Percentiles rank a stretch among this genome's conserved stretches.
phyloP scores from a whole-genome alignment of 2,888 invertebrate genomes.

The Drosophila neotestacea region DNA sequence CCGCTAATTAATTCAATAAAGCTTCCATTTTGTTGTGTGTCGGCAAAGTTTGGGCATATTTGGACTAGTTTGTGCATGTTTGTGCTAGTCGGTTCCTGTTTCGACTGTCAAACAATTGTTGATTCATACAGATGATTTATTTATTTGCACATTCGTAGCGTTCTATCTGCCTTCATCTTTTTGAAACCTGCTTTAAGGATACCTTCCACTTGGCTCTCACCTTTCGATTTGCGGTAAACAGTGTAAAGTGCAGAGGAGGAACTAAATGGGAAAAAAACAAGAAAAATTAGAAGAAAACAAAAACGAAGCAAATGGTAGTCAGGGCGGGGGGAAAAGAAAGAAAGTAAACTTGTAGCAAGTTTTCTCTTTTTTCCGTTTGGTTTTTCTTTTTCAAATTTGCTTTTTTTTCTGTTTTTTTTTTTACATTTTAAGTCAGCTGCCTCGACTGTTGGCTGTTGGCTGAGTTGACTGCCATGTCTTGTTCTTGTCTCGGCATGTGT shows the following conservation, averaged over 20 bases:
- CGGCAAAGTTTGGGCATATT: conserved; percentile 7
- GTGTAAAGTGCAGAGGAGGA: conserved; percentile 3
- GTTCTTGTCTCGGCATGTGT: conserved; percentile 72
- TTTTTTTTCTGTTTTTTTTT: conserved; percentile 23
- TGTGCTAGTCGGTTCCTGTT: conserved; percentile 2
- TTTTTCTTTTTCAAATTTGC: conserved; percentile 23
- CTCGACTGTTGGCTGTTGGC: conserved; percentile 36
- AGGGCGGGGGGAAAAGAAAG: conserved; percentile 23
- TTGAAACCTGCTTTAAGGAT: conserved; percentile 24
- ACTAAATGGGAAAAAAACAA: conserved; percentile 37
- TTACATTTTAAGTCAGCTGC: conserved; percentile 48
- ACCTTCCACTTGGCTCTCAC: not conserved
- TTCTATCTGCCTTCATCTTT: not conserved
- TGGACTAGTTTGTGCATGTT: conserved; percentile 7
- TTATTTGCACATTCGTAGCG: conserved; percentile 27
- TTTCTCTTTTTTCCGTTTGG: conserved; percentile 40
- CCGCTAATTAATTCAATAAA: not conserved
- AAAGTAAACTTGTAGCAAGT: conserved; percentile 67
- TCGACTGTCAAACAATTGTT: conserved; percentile 14
- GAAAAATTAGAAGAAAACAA: conserved; percentile 54
- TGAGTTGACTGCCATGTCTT: conserved; percentile 71
- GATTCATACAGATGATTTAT: conserved; percentile 40
- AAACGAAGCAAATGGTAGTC: conserved; percentile 9
- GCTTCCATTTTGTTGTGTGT: not conserved
- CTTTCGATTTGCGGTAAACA: conserved; percentile 31